Evolutionary conservation across 2,113 vertebrate species (phyloP).

Genomic region (Columbina picui): DNA sequence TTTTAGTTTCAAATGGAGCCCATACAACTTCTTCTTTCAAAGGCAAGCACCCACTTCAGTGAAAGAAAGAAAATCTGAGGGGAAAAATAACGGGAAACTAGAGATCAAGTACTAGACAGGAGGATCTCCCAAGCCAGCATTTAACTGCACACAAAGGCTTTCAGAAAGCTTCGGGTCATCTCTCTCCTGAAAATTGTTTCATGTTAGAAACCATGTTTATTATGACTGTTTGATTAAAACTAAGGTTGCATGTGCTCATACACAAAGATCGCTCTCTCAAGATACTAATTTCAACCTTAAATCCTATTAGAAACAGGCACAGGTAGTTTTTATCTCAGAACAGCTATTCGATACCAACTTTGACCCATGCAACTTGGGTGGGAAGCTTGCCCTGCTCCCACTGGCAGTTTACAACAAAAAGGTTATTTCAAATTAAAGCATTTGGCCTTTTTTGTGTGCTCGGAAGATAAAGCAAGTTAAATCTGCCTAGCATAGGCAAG

Average conservation of each 20-base stretch:
- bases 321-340: neutral
- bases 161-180: neutral
- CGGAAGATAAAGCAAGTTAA: conserved; percentile 20
- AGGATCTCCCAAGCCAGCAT: neutral
- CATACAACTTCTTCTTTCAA: conserved; percentile 1
- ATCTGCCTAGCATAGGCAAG: neutral
- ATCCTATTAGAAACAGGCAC: neutral
- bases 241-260: neutral
- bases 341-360: neutral
- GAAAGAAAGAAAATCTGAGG: neutral
- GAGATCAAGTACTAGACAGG: neutral
- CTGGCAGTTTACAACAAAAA: neutral
- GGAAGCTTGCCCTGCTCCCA: neutral
- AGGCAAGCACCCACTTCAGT: neutral
- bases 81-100: neutral
- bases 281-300: neutral
- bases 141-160: neutral
- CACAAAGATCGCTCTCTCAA: neutral
- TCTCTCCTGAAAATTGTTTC: neutral
- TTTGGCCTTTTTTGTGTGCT: neutral
- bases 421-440: conserved; percentile 9
- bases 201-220: neutral
- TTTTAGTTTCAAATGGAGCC: neutral
- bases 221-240: neutral
- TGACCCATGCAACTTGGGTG: neutral